Base-by-base conservation (phyloP, 2,797 vertebrate genomes). In the Okamejei kenojei region DNA sequence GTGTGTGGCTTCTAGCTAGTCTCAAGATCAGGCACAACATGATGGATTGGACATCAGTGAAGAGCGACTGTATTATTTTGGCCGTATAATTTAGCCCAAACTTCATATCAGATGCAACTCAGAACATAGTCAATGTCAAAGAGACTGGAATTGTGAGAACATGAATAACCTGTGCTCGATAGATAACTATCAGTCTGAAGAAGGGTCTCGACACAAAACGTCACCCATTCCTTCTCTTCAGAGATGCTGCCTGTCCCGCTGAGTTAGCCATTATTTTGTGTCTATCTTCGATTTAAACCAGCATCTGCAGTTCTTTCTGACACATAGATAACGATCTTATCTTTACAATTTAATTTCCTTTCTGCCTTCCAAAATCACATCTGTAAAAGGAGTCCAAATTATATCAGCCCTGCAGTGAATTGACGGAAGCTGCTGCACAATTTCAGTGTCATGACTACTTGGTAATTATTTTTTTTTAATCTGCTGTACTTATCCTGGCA, bases 271-370 rank as follows among this genome's bases (percentile, higher is more conserved):
- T 3, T 7, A 54, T 54, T 54, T 54, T 54, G 45, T 54, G 45
- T 54, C 45, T 54, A 54, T 54, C 45, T 54, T 54, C 5, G 5
- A 6, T 54, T 54, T 54, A 54, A 54, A 54, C 45, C 6, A 45
- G 45, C 45, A 54, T 54, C 45, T 6, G 45, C 45, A 54, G 45
- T 54, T 54, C 45, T 54, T 54, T 54, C 45, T 5, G 5, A 54
- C 45, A 54, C 45, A 54, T 54, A 54, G 45, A 54, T 54, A 54
- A 54, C 45, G 6, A 7, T 54, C 68, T 71, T 71, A 71, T 45
- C 90, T 76, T 17, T 76, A 45, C 71, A 73, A 54, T 58, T 92
- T 88, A 74, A 92, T 74, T 76, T 58, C 71, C 68, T 74, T n/a
- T 76, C 65, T 76, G 29, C 26, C 90, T 92, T 92, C 58, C 21